Conservation (phyloP, 2,888 invertebrate genomes). For the Rhingia campestris region DNA sequence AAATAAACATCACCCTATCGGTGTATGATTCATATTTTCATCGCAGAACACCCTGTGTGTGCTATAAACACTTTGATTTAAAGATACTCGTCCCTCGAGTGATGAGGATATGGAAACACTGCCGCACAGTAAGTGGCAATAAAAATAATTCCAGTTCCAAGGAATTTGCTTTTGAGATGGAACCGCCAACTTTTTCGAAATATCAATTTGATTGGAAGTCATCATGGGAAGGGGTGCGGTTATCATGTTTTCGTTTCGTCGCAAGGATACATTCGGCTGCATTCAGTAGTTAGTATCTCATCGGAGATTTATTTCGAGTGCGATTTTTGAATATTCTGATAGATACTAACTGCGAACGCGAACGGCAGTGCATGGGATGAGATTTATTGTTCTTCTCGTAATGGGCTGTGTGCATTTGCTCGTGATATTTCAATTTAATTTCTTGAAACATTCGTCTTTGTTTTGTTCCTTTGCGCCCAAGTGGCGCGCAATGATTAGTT, state of each 20-base stretch:
- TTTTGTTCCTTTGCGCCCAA: conserved; percentile 39
- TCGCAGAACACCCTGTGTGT: conserved; percentile 25
- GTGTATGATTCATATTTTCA: conserved; percentile 55
- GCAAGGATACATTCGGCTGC: no score
- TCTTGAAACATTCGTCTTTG: conserved; percentile 47
- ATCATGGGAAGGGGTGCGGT: not conserved
- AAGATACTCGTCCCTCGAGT: conserved; percentile 14
- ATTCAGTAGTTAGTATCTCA: not conserved
- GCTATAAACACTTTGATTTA: conserved; percentile 56
- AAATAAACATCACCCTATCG: conserved; percentile 50
- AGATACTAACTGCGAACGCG: not conserved
- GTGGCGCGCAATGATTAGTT: conserved; percentile 46
- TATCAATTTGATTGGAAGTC: conserved; percentile 26
- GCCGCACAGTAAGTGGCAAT: conserved; percentile 50
- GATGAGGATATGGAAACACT: conserved; percentile 43
- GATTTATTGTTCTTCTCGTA: conserved; percentile 61
- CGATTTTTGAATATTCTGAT: not conserved
- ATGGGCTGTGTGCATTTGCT: conserved; percentile 58
- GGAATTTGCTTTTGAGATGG: not conserved
- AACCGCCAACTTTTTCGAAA: conserved; percentile 2
- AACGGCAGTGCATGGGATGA: not conserved
- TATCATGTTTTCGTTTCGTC: no score
- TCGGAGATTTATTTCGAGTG: not conserved
- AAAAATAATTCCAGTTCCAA: conserved; percentile 33
- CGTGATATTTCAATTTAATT: conserved; percentile 66